A percentile compares a stretch with the other conserved stretches of the same genome.
These are phyloP conservation scores for Orchesellides sinensis DNA, from an alignment of 2,888 invertebrate species.

Conservation along the genomic window DNA sequence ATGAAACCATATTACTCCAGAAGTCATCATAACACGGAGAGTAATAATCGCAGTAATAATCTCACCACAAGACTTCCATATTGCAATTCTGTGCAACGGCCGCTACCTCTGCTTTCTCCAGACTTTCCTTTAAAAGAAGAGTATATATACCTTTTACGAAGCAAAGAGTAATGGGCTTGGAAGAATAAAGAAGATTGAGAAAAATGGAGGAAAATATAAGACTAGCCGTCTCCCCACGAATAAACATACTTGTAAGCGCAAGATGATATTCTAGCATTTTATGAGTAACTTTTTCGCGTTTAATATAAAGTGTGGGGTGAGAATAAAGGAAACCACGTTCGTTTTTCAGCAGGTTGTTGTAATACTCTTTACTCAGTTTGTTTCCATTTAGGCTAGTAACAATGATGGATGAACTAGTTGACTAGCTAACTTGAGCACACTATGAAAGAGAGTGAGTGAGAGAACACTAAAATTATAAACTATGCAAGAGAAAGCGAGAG, in stretches of 20 bases:
- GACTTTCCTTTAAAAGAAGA: not conserved
- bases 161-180: constrained; percentile 36
- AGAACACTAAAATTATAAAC: not conserved
- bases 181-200: constrained; percentile 50
- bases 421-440: constrained; percentile 19
- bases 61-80: constrained; percentile 32
- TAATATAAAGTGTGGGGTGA: constrained; percentile 10
- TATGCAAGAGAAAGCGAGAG: not conserved
- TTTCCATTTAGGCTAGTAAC: constrained; percentile 58
- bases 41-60: constrained; percentile 55
- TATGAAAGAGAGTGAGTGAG: constrained; percentile 11
- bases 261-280: not conserved
- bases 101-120: not conserved
- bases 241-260: not conserved
- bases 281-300: not conserved
- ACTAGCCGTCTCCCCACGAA: not conserved
- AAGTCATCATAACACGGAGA: constrained; percentile 36
- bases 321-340: not conserved
- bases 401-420: constrained; percentile 65
- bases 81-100: not conserved
- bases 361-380: constrained; percentile 53
- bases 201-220: constrained; percentile 56
- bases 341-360: constrained; percentile 49
- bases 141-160: not conserved
- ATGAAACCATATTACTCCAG: not conserved